Evolutionary conservation across 2,888 invertebrate genomes (phyloP).

Genomic region (Cyclophora punctaria): DNA sequence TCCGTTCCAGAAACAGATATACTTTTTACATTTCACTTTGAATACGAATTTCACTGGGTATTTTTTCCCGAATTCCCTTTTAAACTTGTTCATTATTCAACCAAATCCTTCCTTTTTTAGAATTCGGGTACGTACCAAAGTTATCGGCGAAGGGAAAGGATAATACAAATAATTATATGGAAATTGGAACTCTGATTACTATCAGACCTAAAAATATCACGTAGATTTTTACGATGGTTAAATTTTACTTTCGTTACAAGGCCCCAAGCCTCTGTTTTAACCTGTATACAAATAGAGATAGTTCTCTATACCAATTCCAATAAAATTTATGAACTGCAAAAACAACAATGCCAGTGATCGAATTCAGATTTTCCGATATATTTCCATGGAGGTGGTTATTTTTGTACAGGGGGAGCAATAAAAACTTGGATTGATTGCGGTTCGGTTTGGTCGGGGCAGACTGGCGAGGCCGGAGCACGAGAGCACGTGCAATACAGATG

Average conservation of each 20-base stretch:
- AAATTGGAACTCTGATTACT: too few relatives aligned
- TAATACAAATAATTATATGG: not conserved
- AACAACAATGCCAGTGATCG: not conserved
- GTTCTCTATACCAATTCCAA: too few relatives aligned
- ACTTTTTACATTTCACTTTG: conserved; percentile 42
- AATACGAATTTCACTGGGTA: conserved; percentile 49
- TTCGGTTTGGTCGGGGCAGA: conserved; percentile 25
- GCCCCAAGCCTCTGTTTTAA: too few relatives aligned
- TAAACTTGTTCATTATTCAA: conserved; percentile 61
- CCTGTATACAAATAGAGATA: too few relatives aligned
- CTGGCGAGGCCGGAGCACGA: conserved; percentile 8
- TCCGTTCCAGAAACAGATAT: conserved; percentile 45
- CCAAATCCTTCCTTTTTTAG: conserved; percentile 42
- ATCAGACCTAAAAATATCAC: not conserved
- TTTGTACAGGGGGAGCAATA: conserved; percentile 33
- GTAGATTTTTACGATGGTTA: too few relatives aligned
- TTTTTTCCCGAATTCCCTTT: conserved; percentile 51
- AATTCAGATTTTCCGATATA: too few relatives aligned
- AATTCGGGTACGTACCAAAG: conserved; percentile 34
- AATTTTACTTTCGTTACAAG: too few relatives aligned
- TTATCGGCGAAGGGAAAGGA: conserved; percentile 11
- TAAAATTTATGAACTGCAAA: too few relatives aligned
- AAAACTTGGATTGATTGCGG: conserved; percentile 51
- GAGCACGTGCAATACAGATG: conserved; percentile 44
- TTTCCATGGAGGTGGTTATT: conserved; percentile 22